Conservation (phyloP, 2,113 vertebrate species). For the Myotis yumanensis region DNA sequence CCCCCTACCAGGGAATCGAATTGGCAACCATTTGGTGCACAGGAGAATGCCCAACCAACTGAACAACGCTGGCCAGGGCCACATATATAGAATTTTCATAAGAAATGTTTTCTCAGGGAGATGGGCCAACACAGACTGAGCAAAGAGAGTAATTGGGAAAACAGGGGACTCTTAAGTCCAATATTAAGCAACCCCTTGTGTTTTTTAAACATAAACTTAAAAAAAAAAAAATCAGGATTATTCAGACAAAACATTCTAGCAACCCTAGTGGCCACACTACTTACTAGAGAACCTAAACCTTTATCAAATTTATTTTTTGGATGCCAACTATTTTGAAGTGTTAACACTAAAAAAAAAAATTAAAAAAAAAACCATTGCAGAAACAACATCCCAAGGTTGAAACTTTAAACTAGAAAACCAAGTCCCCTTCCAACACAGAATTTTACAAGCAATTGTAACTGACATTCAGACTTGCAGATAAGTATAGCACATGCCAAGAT, state of each 20-base stretch:
- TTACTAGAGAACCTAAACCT: neutral
- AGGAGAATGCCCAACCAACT: neutral
- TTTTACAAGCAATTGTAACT: neutral
- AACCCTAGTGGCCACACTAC: neutral
- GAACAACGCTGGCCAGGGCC: neutral
- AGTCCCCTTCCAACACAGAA: neutral
- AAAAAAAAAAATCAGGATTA: neutral
- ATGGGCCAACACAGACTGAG: neutral
- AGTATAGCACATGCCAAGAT: neutral
- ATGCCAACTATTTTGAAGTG: neutral
- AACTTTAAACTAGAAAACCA: conserved; percentile 41
- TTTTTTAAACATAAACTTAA: neutral
- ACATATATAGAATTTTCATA: neutral
- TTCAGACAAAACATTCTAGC: neutral
- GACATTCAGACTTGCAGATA: conserved; percentile 2
- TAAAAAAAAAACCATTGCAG: neutral
- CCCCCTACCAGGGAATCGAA: neutral
- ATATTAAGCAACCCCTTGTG: neutral
- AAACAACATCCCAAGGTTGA: conserved; percentile 22
- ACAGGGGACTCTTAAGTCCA: neutral
- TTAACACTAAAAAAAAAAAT: neutral
- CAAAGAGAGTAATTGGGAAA: conserved; percentile 5
- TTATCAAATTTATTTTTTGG: neutral
- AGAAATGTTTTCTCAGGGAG: neutral
- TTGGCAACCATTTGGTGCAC: neutral